These are phyloP conservation scores for Haemorhous mexicanus DNA, from an alignment of 2,113 vertebrate species.

Conservation along the genomic window DNA sequence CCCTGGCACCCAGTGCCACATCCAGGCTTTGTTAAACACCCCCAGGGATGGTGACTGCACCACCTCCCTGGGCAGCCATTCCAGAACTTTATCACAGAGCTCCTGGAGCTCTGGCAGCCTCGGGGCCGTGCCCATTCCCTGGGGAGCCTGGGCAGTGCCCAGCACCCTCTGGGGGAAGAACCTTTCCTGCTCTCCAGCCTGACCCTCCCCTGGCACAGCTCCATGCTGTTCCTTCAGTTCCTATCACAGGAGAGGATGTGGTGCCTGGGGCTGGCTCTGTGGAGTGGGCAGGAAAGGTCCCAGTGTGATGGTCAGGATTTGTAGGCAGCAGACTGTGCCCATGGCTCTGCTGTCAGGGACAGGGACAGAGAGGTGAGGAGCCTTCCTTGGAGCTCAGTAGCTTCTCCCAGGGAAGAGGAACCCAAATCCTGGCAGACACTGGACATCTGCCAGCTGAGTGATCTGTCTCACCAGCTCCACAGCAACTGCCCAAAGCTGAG, in stretches of 20 bases:
- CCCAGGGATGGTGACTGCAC: not conserved
- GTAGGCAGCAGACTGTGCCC: not conserved
- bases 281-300: not conserved
- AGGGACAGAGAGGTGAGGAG: not conserved
- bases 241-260: not conserved
- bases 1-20: not conserved
- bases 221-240: not conserved
- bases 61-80: not conserved
- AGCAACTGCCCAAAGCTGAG: not conserved
- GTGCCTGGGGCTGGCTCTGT: not conserved
- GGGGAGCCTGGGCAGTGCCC: not conserved
- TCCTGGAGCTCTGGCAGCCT: not conserved
- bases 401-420: not conserved
- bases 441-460: not conserved
- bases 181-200: not conserved
- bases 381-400: not conserved
- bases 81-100: not conserved
- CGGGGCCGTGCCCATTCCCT: rapidly evolving
- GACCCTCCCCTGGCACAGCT: rapidly evolving
- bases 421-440: not conserved
- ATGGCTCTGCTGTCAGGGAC: not conserved
- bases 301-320: not conserved
- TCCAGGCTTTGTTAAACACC: not conserved
- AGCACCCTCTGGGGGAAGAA: not conserved
- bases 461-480: not conserved